Conservation (phyloP, 2,113 vertebrate species). For the Aegithalos caudatus region DNA sequence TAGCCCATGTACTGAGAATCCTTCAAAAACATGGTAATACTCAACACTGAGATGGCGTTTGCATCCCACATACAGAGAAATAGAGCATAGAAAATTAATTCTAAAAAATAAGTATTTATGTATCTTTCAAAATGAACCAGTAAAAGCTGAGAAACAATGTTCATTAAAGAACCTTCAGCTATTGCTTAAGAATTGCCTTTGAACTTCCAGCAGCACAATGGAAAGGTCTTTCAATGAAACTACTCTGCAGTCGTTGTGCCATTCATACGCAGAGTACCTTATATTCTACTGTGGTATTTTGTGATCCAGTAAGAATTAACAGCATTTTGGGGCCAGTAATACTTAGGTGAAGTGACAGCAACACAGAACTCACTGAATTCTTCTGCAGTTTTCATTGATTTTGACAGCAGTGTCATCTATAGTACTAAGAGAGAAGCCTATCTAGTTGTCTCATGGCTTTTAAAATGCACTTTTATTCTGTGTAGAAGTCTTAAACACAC, state of each 20-base stretch:
- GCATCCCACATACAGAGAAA: neutral
- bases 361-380: neutral
- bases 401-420: conserved; percentile 32
- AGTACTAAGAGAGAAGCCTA: neutral
- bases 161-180: neutral
- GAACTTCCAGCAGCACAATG: neutral
- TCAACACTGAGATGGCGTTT: neutral
- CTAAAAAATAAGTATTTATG: neutral
- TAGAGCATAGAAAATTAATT: neutral
- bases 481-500: neutral
- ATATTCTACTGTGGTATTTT: neutral
- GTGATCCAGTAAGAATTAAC: conserved; percentile 21
- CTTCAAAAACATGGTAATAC: neutral
- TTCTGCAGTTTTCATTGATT: conserved; percentile 23
- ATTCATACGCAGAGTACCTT: neutral
- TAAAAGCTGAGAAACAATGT: neutral
- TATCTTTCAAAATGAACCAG: neutral
- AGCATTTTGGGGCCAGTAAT: conserved; percentile 2
- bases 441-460: neutral
- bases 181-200: neutral
- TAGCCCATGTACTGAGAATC: neutral
- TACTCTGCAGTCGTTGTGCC: neutral
- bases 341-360: conserved; percentile 35
- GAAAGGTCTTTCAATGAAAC: neutral
- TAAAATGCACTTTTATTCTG: conserved; percentile 19